Evolutionary conservation across 2,113 vertebrate species (phyloP), one percentile per base, ranked within the genome.

Genomic region (Zosterops japonicus): DNA sequence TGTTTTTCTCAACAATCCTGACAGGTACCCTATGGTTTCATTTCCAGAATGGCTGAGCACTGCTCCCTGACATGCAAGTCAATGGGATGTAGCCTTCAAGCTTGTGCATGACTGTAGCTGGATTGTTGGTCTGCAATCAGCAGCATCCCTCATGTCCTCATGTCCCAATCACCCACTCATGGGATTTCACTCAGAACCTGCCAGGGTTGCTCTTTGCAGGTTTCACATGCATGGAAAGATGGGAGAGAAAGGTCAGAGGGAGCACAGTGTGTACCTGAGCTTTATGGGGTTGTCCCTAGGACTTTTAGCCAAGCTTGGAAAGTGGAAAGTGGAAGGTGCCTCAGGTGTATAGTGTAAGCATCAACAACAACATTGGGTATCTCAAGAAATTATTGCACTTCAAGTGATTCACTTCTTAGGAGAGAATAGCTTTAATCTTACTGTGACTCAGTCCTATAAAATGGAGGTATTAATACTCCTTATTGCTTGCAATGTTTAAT

Each of bases 91-190:
- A n/a, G 13, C 22, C 46, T 46, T 61, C 59, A 76, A 87, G 35
- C 1, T 0, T 21, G 5, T 14, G 14, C 16, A 3, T 23, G 76
- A 18, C 63, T 35, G 27, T 8, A 41, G 55, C 36, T 80, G 57
- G 12, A n/a, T 22, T 2, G 0, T 10, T 9, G n/a, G 5, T 14
- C 36, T 68, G 67, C 57, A 21, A 24, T 31, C 57, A 83, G 70
- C 61, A 76, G 57, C 44, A 64, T 67, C 31, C 12, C 9, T 36
- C 6, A 47, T 9, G 25, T 41, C 46, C 28, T 22, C 25, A 44
- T 19, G 11, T 67, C 13, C 29, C 56, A 16, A 0, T 20, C 12
- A n/a, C 24, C 36, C 60, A 29, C 61, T 14, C 3, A 1, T 1
- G 2, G 22, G 23, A 64, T 19, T 55, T 47, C 39, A 24, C 44